These are phyloP conservation scores for Orycteropus afer DNA, from an alignment of 2,113 vertebrate species.

Conservation along the genomic window DNA sequence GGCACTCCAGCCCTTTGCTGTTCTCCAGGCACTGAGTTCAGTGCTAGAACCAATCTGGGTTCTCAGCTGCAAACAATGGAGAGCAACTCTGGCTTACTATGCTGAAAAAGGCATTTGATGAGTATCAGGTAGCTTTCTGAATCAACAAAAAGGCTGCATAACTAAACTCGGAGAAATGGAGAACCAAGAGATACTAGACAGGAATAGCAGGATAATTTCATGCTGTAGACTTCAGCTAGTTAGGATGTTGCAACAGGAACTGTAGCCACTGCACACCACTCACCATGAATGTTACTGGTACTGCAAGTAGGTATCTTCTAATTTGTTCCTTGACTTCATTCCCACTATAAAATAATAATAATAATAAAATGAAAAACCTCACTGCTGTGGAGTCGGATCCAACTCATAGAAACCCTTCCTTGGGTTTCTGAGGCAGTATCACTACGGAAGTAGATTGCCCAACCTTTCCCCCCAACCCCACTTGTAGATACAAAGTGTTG, in stretches of 20 bases:
- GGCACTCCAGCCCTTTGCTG: neutral
- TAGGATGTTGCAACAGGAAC: neutral
- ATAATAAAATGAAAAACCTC: no score
- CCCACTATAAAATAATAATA: neutral
- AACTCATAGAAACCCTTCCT: no score
- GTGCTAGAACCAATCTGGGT: neutral
- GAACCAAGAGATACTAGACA: neutral
- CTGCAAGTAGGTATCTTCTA: neutral
- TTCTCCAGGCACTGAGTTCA: neutral
- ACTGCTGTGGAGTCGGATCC: no score
- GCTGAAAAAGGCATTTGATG: neutral
- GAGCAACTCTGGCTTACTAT: neutral
- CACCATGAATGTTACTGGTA: accelerated
- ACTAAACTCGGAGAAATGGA: neutral
- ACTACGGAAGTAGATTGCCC: no score
- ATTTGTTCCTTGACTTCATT: neutral
- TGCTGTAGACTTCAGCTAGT: neutral
- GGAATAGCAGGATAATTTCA: neutral
- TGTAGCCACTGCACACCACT: neutral
- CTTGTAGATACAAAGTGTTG: neutral
- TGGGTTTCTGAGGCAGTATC: no score
- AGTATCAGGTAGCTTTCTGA: neutral
- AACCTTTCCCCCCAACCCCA: no score
- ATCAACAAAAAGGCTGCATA: neutral
- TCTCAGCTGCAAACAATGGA: neutral